Conservation (phyloP, 2,888 invertebrate species). For the Glyphotaelius pellucidus region DNA sequence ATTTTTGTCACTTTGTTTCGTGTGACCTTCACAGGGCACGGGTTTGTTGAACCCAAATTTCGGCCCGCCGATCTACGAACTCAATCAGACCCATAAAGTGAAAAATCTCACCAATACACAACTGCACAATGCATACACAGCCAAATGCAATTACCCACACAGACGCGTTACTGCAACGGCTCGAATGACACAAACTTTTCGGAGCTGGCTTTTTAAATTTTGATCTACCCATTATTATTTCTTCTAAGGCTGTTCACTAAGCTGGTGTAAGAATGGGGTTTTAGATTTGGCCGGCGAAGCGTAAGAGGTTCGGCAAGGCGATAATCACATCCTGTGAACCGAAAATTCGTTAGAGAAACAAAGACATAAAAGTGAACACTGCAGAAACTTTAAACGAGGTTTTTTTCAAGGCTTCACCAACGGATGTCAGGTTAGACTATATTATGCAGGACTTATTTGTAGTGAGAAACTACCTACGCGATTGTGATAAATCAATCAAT, state of each 20-base stretch:
- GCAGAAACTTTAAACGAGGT: not conserved
- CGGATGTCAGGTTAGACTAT: not conserved
- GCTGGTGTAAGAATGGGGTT: constrained; percentile 1
- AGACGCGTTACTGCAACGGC: not conserved
- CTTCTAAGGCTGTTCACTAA: constrained; percentile 2
- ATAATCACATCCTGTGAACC: constrained; percentile 40
- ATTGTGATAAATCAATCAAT: not conserved
- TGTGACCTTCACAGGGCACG: constrained; percentile 32
- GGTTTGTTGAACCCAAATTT: constrained; percentile 39
- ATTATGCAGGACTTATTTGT: not conserved
- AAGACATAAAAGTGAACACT: constrained; percentile 5
- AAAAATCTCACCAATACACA: constrained; percentile 23
- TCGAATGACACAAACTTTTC: constrained; percentile 17
- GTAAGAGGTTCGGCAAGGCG: constrained; percentile 36
- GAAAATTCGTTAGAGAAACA: constrained; percentile 34
- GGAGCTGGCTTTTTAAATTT: not conserved
- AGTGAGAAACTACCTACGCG: not conserved
- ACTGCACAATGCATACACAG: not conserved
- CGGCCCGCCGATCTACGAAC: constrained; percentile 31
- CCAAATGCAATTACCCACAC: not conserved
- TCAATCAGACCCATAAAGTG: constrained; percentile 42
- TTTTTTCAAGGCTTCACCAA: constrained; percentile 2
- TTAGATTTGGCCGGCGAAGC: constrained; percentile 2
- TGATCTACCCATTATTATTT: not conserved
- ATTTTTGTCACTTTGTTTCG: constrained; percentile 19